phyloP scores from a whole-genome alignment of 1,140 invertebrate species.

The Drosophila arizonae region DNA sequence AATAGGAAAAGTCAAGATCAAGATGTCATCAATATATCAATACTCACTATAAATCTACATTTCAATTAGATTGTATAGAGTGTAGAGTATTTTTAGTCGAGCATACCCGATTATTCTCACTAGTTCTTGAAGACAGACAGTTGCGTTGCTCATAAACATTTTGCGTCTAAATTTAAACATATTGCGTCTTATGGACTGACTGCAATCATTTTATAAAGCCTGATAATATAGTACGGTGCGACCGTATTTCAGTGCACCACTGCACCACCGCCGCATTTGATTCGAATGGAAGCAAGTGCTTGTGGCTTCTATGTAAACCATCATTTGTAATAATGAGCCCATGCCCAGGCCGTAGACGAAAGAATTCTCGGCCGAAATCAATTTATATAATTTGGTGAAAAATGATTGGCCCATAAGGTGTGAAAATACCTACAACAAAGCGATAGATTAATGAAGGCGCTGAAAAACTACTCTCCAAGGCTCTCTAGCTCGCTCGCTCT shows the following conservation, averaged over 20 bases:
- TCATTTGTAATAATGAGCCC: constrained; percentile 56
- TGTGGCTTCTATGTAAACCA: constrained; percentile 10
- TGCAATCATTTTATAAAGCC: constrained; percentile 60
- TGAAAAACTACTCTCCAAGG: constrained; percentile 28
- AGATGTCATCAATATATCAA: no score
- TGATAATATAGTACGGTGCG: constrained; percentile 41
- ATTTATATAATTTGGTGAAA: constrained; percentile 40
- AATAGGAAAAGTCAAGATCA: no score
- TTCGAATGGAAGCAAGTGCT: neutral
- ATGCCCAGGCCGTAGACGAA: constrained; percentile 30
- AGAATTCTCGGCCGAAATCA: constrained; percentile 39
- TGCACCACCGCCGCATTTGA: neutral
- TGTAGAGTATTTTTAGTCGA: no score
- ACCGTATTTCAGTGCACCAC: constrained; percentile 12
- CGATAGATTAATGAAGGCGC: constrained; percentile 53
- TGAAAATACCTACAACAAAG: constrained; percentile 76
- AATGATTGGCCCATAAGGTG: constrained; percentile 56
- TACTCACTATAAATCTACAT: no score
- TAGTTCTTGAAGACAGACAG: neutral
- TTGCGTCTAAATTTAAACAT: constrained; percentile 55
- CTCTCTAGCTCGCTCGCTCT: no score
- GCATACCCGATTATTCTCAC: no score
- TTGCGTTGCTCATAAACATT: constrained; percentile 35
- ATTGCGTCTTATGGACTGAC: constrained; percentile 18
- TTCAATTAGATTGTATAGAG: no score